Percentiles rank a stretch among this genome's conserved stretches.
Evolutionary conservation across 2,113 vertebrate genomes (phyloP).

Genomic region (Podiceps cristatus): DNA sequence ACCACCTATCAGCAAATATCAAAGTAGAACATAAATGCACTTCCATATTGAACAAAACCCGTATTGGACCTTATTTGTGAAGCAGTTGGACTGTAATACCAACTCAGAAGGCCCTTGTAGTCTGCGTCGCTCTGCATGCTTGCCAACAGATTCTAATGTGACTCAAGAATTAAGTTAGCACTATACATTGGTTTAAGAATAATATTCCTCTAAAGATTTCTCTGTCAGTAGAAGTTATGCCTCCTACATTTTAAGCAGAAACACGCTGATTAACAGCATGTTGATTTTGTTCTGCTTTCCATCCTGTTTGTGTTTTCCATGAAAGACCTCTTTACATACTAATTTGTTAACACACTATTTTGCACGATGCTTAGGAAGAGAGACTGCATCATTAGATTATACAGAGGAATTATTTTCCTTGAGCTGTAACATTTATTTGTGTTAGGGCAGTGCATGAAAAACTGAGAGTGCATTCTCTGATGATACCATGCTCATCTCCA

Average conservation of each 20-base stretch:
- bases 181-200: not conserved
- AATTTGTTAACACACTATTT: not conserved
- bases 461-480: not conserved
- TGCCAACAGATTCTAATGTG: not conserved
- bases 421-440: not conserved
- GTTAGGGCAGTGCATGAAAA: not conserved
- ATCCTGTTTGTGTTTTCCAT: not conserved
- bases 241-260: not conserved
- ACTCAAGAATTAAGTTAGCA: not conserved
- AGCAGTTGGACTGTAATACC: not conserved
- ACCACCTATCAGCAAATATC: not conserved
- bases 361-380: not conserved
- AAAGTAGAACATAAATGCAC: not conserved
- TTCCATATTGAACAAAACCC: accelerated
- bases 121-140: accelerated
- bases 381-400: not conserved
- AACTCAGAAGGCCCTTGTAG: not conserved
- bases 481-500: not conserved
- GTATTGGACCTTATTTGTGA: not conserved
- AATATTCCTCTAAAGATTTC: not conserved
- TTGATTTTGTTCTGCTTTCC: not conserved
- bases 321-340: not conserved
- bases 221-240: not conserved
- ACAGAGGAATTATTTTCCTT: not conserved
- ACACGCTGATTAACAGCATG: not conserved